Conservation (phyloP, 2,888 invertebrate species). For the Halictus quadricinctus region DNA sequence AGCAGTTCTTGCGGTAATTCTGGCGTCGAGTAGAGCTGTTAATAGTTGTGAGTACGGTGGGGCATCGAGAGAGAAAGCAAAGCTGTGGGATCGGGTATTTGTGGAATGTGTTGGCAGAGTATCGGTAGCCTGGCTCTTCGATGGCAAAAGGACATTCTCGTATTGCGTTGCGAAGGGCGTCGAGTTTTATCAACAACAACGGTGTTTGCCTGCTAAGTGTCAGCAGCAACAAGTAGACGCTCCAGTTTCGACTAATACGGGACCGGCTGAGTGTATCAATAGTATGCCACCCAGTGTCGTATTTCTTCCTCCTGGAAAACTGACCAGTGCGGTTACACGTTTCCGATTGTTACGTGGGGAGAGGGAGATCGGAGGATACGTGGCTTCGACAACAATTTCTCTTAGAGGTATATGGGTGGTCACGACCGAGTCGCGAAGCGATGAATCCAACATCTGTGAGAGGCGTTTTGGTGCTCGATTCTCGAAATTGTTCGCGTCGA, state of each 20-base stretch:
- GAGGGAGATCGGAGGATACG: conserved; percentile 16
- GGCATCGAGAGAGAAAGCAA: conserved; percentile 70
- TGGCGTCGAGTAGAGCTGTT: conserved; percentile 63
- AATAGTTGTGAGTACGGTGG: conserved; percentile 73
- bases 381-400: conserved; percentile 23
- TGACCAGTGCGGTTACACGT: conserved; percentile 40
- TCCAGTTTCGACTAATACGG: conserved; percentile 55
- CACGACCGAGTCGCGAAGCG: not conserved
- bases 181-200: conserved; percentile 48
- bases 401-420: conserved; percentile 7
- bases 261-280: conserved; percentile 49
- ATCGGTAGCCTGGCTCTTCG: conserved; percentile 71
- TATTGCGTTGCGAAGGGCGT: conserved; percentile 46
- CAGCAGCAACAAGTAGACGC: conserved; percentile 74
- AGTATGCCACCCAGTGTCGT: conserved; percentile 66
- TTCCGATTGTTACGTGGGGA: conserved; percentile 27
- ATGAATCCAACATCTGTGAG: not conserved
- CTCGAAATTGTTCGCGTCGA: not conserved
- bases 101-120: conserved; percentile 81
- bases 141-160: conserved; percentile 66
- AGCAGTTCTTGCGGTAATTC: conserved; percentile 47
- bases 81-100: conserved; percentile 72
- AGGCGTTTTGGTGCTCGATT: not conserved
- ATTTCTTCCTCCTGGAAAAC: conserved; percentile 66
- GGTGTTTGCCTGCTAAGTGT: conserved; percentile 68